Evolutionary conservation across 2,888 invertebrate species (phyloP).

Genomic region (Isotomurus palustris): DNA sequence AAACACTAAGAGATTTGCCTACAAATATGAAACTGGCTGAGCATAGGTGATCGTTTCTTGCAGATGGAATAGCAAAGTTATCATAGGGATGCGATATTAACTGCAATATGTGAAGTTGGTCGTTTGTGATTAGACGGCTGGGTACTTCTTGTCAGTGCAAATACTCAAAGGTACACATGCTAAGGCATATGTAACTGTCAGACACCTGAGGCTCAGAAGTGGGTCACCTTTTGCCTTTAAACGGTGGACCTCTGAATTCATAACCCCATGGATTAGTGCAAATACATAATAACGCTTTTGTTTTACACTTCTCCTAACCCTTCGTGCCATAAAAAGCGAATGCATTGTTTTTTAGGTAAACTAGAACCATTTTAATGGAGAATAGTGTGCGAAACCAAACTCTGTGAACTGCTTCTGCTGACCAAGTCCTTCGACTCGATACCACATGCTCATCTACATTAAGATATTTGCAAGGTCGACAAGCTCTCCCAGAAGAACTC

Average conservation of each 20-base stretch:
- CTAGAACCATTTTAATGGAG: background rate
- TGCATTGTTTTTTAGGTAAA: background rate
- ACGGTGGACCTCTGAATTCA: background rate
- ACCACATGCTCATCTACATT: background rate
- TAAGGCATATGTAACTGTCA: background rate
- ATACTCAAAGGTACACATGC: background rate
- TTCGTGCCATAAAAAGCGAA: no score
- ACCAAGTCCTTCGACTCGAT: background rate
- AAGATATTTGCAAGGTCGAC: background rate
- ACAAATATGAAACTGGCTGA: no score
- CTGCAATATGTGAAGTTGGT: background rate
- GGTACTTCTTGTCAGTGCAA: background rate
- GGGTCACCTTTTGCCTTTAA: conserved; percentile 25
- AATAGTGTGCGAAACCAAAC: background rate
- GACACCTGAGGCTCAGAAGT: conserved; percentile 16
- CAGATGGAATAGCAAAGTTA: background rate
- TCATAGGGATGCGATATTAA: background rate
- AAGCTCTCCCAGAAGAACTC: no score
- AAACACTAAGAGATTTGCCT: no score
- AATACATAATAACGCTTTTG: background rate
- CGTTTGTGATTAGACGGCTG: background rate
- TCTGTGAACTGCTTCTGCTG: background rate
- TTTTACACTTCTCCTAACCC: background rate
- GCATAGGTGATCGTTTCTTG: no score
- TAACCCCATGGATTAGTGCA: background rate